Conservation (phyloP, 2,888 invertebrate species). For the Scaptomyza parva region DNA sequence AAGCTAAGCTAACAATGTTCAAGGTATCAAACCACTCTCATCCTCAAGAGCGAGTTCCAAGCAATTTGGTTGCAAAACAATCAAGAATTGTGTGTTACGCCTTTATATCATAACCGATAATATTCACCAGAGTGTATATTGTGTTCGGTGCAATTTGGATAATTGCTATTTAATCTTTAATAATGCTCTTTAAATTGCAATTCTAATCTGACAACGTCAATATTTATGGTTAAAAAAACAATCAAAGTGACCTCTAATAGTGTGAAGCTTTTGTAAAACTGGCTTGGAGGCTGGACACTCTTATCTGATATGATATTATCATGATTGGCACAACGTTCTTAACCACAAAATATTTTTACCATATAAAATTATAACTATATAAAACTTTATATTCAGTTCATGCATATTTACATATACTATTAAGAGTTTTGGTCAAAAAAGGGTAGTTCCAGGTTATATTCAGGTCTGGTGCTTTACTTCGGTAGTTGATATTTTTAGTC, state of each 20-base stretch:
- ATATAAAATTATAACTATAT: constrained; percentile 15
- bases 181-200: constrained; percentile 50
- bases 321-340: constrained; percentile 48
- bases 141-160: constrained; percentile 5
- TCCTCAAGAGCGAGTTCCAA: background rate
- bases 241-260: constrained; percentile 44
- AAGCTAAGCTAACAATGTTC: too few relatives aligned
- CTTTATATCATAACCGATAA: background rate
- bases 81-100: background rate
- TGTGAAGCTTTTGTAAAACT: constrained; percentile 28
- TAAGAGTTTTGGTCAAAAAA: background rate
- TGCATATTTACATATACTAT: background rate
- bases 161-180: too few relatives aligned
- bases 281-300: constrained; percentile 45
- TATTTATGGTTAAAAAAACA: constrained; percentile 16
- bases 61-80: background rate
- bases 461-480: background rate
- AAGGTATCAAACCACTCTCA: too few relatives aligned
- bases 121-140: constrained; percentile 11
- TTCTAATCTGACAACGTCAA: constrained; percentile 54
- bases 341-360: constrained; percentile 22
- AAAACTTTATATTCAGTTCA: constrained; percentile 7
- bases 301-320: constrained; percentile 37
- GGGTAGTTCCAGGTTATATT: constrained; percentile 4
- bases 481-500: constrained; percentile 49